These are phyloP conservation scores for Heliconius aoede DNA, from an alignment of 2,888 invertebrate genomes.

Conservation along the genomic window DNA sequence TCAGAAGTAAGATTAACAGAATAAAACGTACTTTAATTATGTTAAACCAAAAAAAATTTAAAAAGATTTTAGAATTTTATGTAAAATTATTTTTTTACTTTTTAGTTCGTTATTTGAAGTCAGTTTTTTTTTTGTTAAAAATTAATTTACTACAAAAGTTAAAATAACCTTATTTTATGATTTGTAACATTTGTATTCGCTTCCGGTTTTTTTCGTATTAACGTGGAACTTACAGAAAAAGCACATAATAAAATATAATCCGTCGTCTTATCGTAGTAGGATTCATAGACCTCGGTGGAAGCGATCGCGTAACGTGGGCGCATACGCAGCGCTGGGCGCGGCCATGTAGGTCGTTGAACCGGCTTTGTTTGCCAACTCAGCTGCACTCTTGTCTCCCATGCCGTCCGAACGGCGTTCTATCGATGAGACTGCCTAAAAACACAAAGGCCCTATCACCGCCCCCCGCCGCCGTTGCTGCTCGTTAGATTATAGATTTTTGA, in stretches of 20 bases:
- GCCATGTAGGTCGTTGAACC: conserved; percentile 78
- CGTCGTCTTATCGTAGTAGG: conserved; percentile 22
- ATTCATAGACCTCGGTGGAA: conserved; percentile 47
- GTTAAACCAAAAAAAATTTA: too few relatives aligned
- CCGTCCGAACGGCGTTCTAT: conserved; percentile 68
- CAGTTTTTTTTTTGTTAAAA: too few relatives aligned
- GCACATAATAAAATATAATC: conserved; percentile 14
- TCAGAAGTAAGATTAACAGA: too few relatives aligned
- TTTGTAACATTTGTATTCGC: not conserved
- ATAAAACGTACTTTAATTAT: too few relatives aligned
- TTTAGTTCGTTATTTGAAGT: too few relatives aligned
- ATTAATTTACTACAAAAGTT: too few relatives aligned
- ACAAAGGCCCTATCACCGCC: conserved; percentile 39
- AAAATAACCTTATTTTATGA: conserved; percentile 7
- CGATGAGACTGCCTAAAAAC: conserved; percentile 57
- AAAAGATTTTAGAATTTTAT: too few relatives aligned
- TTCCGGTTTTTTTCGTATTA: not conserved
- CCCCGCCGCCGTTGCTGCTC: conserved; percentile 12
- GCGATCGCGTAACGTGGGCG: conserved; percentile 71
- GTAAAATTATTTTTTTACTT: too few relatives aligned
- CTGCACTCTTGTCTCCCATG: conserved; percentile 68
- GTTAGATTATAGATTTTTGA: conserved; percentile 34
- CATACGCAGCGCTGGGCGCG: conserved; percentile 73
- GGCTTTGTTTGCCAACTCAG: conserved; percentile 84
- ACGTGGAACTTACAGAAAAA: conserved; percentile 6